Conservation (phyloP, 2,113 vertebrate genomes). For the Pleuronectes platessa region DNA sequence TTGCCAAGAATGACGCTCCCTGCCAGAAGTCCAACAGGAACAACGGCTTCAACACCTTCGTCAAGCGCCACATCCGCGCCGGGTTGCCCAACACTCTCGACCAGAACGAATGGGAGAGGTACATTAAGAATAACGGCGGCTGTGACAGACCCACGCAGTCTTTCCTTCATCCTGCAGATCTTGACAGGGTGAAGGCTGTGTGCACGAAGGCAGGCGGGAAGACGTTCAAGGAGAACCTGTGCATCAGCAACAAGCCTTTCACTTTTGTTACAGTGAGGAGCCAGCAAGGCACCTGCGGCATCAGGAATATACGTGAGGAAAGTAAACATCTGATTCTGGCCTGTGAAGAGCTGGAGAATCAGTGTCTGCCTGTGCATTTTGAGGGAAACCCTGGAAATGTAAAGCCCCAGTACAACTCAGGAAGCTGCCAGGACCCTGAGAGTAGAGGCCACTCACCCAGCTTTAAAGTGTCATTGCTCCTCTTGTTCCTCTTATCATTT, state of each 20-base stretch:
- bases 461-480: conserved; percentile 26
- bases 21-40: conserved; percentile 74
- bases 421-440: conserved; percentile 59
- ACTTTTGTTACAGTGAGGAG: conserved; percentile 78
- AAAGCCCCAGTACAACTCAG: conserved; percentile 67
- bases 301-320: conserved; percentile 64
- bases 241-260: conserved; percentile 79
- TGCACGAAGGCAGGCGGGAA: conserved; percentile 73
- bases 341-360: conserved; percentile 71
- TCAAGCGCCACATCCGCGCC: conserved; percentile 68
- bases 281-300: conserved; percentile 57
- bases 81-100: conserved; percentile 53
- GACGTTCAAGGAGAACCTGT: conserved; percentile 70
- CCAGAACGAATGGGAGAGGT: conserved; percentile 66
- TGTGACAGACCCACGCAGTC: conserved; percentile 83
- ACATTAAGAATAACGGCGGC: conserved; percentile 59
- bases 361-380: conserved; percentile 82
- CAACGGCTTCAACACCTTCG: conserved; percentile 70
- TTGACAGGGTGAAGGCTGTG: conserved; percentile 70
- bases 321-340: conserved; percentile 82
- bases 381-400: conserved; percentile 67
- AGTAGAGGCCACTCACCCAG: neutral
- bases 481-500: conserved; percentile 9
- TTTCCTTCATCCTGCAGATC: conserved; percentile 68
- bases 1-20: conserved; percentile 61